phyloP scores from a whole-genome alignment of 2,888 invertebrate genomes.

The Ophonus ardosiacus region DNA sequence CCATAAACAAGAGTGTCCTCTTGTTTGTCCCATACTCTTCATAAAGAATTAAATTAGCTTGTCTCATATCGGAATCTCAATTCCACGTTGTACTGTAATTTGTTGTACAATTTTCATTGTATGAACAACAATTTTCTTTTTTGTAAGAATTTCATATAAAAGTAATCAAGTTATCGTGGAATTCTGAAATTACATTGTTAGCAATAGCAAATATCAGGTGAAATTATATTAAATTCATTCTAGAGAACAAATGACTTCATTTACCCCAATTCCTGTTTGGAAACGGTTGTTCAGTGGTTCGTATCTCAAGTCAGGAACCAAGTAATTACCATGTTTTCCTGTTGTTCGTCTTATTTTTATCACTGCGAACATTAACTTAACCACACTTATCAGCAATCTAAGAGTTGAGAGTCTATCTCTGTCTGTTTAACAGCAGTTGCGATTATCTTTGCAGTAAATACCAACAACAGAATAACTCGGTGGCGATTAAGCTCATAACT shows the following conservation, averaged over 20 bases:
- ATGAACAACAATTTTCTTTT: too few relatives aligned
- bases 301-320: neutral
- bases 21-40: too few relatives aligned
- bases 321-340: conserved; percentile 41
- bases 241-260: neutral
- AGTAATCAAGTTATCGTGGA: neutral
- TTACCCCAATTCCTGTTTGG: neutral
- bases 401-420: conserved; percentile 28
- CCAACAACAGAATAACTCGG: conserved; percentile 45
- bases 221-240: conserved; percentile 11
- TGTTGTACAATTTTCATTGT: too few relatives aligned
- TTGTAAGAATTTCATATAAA: too few relatives aligned
- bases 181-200: conserved; percentile 1
- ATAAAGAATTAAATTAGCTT: too few relatives aligned
- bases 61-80: too few relatives aligned
- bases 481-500: conserved; percentile 59
- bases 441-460: conserved; percentile 60
- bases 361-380: conserved; percentile 35
- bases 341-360: conserved; percentile 39
- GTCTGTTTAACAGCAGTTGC: conserved; percentile 8
- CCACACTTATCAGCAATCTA: conserved; percentile 48
- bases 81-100: too few relatives aligned
- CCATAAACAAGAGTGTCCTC: too few relatives aligned
- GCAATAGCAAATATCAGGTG: neutral
- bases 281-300: conserved; percentile 9